Evolutionary conservation across 2,888 invertebrate genomes (phyloP), one percentile per base, ranked within the genome.

Genomic region (Hololepta plana): DNA sequence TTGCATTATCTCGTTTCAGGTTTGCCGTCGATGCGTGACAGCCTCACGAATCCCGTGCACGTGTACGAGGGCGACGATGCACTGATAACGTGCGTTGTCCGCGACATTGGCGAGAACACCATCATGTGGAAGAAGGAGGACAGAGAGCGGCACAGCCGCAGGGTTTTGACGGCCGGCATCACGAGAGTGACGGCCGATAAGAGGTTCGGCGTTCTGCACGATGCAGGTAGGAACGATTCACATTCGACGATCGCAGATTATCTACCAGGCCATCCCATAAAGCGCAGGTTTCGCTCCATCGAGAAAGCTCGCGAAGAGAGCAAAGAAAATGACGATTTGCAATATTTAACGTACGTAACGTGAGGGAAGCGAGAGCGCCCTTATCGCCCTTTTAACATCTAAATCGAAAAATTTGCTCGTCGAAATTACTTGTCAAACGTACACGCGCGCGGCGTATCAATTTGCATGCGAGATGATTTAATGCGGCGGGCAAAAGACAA

Each of bases 21-120:
- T 29, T 37, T 55, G 30, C 59, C 60, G 3, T 58, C 55, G 27
- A 57, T 60, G 47, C 47, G 57, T 28, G 57, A 58, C 43, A 57
- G 53, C 37, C 41, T 57, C 28, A 57, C 58, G 16, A 57, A 57
- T 38, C 64, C 63, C 8, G 57, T 64, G 20, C 61, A 63, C 39
- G 67, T 68, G 16, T 60, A 62, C 39, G 70, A 68, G 42, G 80
- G 79, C 7, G 79, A 79, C 40, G 80, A 81, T 46, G 81, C 80
- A 2, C 57, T 81, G 20, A 62, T 84, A 24, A 82, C 81, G 7
- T 84, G 84, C 49, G 79, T 82, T 28, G 76, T 82, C 15, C 57
- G 70, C 15, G 67, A 73, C 15, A 64, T 67, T 3, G 72, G 70
- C 17, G 68, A 72, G 13, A 66, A 72, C 42, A 76, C 79, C 1